A percentile compares a stretch with the other conserved stretches of the same genome.
Evolutionary conservation across 2,797 vertebrate species (phyloP).

Genomic region (Melanotaenia trifasciata): DNA sequence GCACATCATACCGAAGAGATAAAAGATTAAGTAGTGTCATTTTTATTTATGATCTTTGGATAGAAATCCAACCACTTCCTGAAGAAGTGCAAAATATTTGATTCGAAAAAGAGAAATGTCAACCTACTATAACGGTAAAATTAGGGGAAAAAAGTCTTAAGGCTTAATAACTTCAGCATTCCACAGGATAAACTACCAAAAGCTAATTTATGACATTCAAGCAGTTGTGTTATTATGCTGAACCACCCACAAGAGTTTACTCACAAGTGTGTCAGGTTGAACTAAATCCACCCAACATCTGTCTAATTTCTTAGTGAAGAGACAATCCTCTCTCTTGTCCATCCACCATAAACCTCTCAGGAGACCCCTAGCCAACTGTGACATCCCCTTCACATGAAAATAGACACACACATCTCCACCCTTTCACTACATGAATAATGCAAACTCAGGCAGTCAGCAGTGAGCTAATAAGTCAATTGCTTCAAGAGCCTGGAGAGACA

Average conservation of each 20-base stretch:
- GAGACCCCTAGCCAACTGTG: constrained; percentile 72
- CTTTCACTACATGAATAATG: constrained; percentile 81
- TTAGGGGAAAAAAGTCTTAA: neutral
- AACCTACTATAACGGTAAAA: neutral
- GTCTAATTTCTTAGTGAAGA: constrained; percentile 74
- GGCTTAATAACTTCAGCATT: neutral
- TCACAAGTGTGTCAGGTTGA: constrained; percentile 51
- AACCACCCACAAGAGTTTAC: constrained; percentile 45
- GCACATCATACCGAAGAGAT: neutral
- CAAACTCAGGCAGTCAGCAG: constrained; percentile 74
- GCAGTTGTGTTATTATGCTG: constrained; percentile 35
- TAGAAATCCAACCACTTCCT: neutral
- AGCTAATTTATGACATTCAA: constrained; percentile 1
- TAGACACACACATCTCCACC: constrained; percentile 37
- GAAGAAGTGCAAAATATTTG: constrained; percentile 15
- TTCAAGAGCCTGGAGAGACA: constrained; percentile 70
- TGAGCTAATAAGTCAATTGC: constrained; percentile 80
- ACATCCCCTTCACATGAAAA: constrained; percentile 34
- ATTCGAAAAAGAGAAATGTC: neutral
- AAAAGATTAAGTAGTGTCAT: neutral
- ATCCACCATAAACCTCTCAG: constrained; percentile 63
- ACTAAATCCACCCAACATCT: constrained; percentile 76
- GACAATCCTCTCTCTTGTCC: constrained; percentile 66
- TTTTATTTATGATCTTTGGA: neutral
- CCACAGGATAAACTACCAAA: neutral